Base-by-base conservation (phyloP, 2,888 invertebrate genomes). In the Nasonovia ribisnigri region DNA sequence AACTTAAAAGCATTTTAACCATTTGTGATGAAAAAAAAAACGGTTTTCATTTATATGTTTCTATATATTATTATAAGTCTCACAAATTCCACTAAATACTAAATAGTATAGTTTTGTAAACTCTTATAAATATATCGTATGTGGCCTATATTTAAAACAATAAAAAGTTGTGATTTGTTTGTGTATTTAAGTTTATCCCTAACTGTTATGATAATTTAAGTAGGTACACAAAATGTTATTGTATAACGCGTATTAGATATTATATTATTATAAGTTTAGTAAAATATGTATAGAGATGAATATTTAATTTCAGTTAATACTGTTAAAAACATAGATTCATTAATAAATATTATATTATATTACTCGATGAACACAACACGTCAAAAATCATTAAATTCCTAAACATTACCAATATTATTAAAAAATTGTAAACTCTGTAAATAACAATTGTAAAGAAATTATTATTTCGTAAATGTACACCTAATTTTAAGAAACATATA, bases 1-100 rank as follows among this genome's bases (percentile, higher is more conserved):
- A 87, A 60, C 60, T 60, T 92, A 87, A 92, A 88, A 92, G 67
- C 87, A 92, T 92, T 92, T 92, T 57, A 26, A 10, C 36, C 48
- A 42, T 54, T 51, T 16, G 29, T 67, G 29, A 84, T 42, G 84
- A 46, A 36, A 29, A 46, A 67, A 91, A 90, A 84, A 90, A 13
- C 26, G 29, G 16, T 84, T 67, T 91, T 36, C 36, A 36, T 42
- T 51, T 84, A 29, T 84, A 51, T 1, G 29, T 84, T 84, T 84
- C 42, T 54, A 91, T 51, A 91, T 51, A 43, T 16, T 67, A 29
- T 90, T 77, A n/a, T 29, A 48, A n/a, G 20, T 67, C 51, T 36
- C 51, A 26, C n/a, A 42, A 42, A 13, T 42, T 88, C 29, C 46
- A 86, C 43, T 36, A 20, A 26, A 57, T 57, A 26, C 57, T 57